Percentiles rank a stretch among this genome's conserved stretches.
These are phyloP conservation scores for Amblyraja radiata DNA, from an alignment of 2,797 vertebrate species.

Conservation along the genomic window DNA sequence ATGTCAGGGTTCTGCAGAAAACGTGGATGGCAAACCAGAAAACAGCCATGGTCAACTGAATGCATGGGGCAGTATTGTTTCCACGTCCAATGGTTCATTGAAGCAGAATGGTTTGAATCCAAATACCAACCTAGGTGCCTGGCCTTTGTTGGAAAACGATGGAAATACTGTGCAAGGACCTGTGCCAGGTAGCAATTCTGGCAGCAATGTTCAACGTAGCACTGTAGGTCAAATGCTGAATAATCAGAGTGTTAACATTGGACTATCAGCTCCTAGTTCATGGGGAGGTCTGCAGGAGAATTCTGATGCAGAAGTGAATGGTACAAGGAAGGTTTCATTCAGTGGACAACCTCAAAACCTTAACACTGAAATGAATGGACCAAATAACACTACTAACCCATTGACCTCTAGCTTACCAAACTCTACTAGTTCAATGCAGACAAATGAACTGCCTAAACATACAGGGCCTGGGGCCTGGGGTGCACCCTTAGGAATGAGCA, in stretches of 20 bases:
- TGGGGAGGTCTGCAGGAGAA: conserved; percentile 83
- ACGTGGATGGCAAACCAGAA: conserved; percentile 70
- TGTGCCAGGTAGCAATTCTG: conserved; percentile 66
- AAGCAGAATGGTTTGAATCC: conserved; percentile 92
- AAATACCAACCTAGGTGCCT: conserved; percentile 92
- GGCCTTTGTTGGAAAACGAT: conserved; percentile 78
- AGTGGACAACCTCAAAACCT: conserved; percentile 87
- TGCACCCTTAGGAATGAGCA: conserved; percentile 57
- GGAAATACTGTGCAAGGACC: conserved; percentile 78
- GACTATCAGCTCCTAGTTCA: conserved; percentile 67
- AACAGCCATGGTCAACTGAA: conserved; percentile 70
- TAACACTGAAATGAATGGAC: conserved; percentile 97
- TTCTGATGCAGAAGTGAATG: conserved; percentile 78
- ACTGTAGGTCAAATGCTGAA: conserved; percentile 71
- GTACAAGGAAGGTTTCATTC: conserved; percentile 91
- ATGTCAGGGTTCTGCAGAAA: conserved; percentile 69
- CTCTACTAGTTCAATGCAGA: conserved; percentile 84
- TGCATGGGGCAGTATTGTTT: conserved; percentile 79
- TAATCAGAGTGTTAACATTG: conserved; percentile 74
- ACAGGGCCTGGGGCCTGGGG: conserved; percentile 79
- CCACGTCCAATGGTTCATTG: conserved; percentile 80
- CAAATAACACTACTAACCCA: conserved; percentile 99
- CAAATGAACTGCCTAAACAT: conserved; percentile 67
- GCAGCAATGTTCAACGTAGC: conserved; percentile 81
- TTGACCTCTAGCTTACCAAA: conserved; percentile 99